phyloP scores from a whole-genome alignment of 2,888 invertebrate genomes.

The Cactoblastis cactorum region DNA sequence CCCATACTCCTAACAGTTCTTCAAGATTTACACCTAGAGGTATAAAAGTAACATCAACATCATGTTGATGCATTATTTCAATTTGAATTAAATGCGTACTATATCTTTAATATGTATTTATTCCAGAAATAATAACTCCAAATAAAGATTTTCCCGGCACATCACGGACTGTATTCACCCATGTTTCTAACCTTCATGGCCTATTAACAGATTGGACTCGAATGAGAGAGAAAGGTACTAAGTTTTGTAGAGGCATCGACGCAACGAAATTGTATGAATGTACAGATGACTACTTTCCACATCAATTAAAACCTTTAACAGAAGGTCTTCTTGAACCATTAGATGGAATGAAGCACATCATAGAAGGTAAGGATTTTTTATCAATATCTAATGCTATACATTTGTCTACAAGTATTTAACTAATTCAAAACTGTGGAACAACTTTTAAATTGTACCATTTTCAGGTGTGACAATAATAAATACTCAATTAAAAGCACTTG shows the following conservation, averaged over 20 bases:
- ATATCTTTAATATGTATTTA: background rate
- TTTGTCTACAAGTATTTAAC: background rate
- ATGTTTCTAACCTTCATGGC: conserved; percentile 51
- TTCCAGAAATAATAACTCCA: conserved; percentile 57
- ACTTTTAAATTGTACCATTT: conserved; percentile 20
- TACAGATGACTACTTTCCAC: conserved; percentile 54
- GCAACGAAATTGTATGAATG: conserved; percentile 56
- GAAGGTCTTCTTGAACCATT: conserved; percentile 45
- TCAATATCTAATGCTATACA: background rate
- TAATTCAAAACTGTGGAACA: too few species aligned
- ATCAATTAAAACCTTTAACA: conserved; percentile 46
- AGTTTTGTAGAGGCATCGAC: conserved; percentile 46
- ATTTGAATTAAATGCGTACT: background rate
- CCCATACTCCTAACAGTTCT: conserved; percentile 44
- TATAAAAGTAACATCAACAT: conserved; percentile 18
- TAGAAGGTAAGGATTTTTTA: conserved; percentile 42
- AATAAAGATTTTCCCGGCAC: conserved; percentile 54
- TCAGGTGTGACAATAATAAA: conserved; percentile 47
- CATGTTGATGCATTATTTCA: background rate
- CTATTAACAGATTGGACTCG: conserved; percentile 53
- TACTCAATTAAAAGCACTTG: conserved; percentile 49
- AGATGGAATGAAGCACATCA: conserved; percentile 43
- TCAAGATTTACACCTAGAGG: conserved; percentile 47
- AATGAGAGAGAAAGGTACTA: conserved; percentile 52
- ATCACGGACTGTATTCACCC: conserved; percentile 60